These are phyloP conservation scores for Saccostrea glomerata DNA, from an alignment of 1,140 invertebrate genomes.

Conservation along the genomic window DNA sequence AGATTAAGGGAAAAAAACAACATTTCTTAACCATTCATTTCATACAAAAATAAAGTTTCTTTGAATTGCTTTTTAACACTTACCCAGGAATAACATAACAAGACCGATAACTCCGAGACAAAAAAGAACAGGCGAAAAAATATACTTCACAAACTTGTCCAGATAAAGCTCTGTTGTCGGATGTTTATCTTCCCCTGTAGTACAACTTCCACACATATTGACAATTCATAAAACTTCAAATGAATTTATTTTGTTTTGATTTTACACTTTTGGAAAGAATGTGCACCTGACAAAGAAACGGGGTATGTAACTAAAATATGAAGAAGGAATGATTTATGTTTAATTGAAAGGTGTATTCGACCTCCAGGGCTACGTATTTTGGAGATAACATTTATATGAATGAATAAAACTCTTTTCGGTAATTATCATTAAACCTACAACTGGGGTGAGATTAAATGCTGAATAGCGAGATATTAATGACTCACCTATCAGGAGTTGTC, in stretches of 20 bases:
- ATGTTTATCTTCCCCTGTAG: not conserved
- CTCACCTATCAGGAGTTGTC: not conserved
- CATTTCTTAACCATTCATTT: not conserved
- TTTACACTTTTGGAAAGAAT: not conserved
- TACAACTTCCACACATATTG: constrained; percentile 5
- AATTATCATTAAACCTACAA: constrained; percentile 4
- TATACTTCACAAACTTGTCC: constrained; percentile 54
- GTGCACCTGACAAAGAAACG: not conserved
- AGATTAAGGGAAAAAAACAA: too few relatives aligned
- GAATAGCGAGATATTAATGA: not conserved
- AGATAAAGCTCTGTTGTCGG: constrained; percentile 51
- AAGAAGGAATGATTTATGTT: not conserved
- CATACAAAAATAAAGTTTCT: not conserved
- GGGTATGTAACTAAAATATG: not conserved
- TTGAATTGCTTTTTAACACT: constrained; percentile 10
- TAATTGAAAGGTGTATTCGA: not conserved
- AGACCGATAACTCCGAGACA: constrained; percentile 40
- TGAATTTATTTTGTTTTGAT: not conserved
- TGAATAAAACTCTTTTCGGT: not conserved
- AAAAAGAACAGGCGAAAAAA: constrained; percentile 45
- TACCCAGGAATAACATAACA: constrained; percentile 54
- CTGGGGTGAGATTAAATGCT: not conserved
- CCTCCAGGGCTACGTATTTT: not conserved
- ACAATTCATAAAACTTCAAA: not conserved
- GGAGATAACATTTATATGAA: not conserved